Percentiles rank a stretch among this genome's conserved stretches.
phyloP scores from a whole-genome alignment of 2,888 invertebrate genomes.

The Hoplodrina blanda region DNA sequence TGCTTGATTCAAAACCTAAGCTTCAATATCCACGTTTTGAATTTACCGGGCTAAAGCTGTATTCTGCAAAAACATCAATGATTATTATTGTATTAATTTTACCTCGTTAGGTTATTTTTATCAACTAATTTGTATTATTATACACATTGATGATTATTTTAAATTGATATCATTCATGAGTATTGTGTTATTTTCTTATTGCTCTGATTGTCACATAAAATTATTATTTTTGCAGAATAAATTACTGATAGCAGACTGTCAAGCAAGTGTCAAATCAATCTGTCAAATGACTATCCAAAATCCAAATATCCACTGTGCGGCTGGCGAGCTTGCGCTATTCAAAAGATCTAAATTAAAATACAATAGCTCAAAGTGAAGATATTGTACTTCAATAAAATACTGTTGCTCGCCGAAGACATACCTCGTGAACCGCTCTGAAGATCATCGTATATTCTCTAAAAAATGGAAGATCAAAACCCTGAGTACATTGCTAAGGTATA shows the following conservation, averaged over 20 bases:
- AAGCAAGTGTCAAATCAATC: slow-evolving; percentile 17
- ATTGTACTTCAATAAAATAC: slow-evolving; percentile 15
- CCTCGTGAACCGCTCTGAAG: background rate
- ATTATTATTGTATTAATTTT: too few species aligned
- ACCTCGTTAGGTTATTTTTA: too few species aligned
- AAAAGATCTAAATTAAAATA: slow-evolving; percentile 15
- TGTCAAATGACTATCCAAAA: slow-evolving; percentile 18
- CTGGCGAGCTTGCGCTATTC: background rate
- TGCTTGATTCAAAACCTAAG: too few species aligned
- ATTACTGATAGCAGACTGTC: background rate
- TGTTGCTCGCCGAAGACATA: background rate
- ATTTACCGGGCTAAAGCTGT: background rate
- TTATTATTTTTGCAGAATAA: background rate
- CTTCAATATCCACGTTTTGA: background rate
- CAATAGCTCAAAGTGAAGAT: slow-evolving; percentile 10
- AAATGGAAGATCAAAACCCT: slow-evolving; percentile 53
- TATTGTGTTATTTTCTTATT: too few species aligned
- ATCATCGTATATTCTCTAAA: background rate
- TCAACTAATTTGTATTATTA: too few species aligned
- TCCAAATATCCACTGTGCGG: background rate
- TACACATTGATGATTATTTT: too few species aligned
- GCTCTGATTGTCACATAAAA: too few species aligned
- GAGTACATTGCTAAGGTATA: slow-evolving; percentile 59
- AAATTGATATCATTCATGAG: too few species aligned
- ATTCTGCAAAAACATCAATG: slow-evolving; percentile 11